These are phyloP conservation scores for Scolopax rusticola DNA, from an alignment of 2,797 vertebrate genomes.

Conservation along the genomic window DNA sequence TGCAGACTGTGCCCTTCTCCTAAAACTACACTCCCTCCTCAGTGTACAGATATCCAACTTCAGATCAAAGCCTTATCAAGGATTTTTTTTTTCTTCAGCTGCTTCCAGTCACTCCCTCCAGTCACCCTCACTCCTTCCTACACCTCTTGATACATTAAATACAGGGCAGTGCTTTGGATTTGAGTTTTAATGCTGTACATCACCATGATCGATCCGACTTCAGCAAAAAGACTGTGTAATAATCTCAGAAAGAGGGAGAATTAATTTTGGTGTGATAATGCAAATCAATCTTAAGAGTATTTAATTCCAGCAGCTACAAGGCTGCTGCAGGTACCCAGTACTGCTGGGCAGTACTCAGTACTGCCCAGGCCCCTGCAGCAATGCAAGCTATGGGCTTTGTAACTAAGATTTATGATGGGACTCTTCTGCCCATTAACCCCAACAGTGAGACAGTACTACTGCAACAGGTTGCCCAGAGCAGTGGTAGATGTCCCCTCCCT, in stretches of 20 bases:
- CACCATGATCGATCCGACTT: background rate
- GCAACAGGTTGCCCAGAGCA: background rate
- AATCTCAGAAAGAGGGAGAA: background rate
- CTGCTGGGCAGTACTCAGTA: too few relatives aligned
- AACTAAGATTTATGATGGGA: background rate
- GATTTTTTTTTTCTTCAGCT: background rate
- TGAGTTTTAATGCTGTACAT: background rate
- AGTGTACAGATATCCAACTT: background rate
- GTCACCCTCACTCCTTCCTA: background rate
- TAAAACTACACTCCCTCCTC: background rate
- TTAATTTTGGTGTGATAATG: background rate
- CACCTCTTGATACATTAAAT: background rate
- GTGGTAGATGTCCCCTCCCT: background rate
- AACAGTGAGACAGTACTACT: background rate
- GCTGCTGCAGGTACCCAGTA: background rate
- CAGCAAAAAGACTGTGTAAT: background rate
- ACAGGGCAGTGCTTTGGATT: background rate
- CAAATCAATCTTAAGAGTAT: constrained; percentile 6
- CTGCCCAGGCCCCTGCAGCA: background rate
- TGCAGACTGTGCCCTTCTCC: background rate
- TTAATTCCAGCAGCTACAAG: background rate
- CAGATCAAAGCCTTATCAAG: constrained; percentile 31
- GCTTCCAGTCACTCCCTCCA: background rate
- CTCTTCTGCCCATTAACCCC: background rate
- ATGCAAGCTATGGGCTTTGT: background rate